These are phyloP conservation scores for Magallana nippona DNA, from an alignment of 2,888 invertebrate species.

Conservation along the genomic window DNA sequence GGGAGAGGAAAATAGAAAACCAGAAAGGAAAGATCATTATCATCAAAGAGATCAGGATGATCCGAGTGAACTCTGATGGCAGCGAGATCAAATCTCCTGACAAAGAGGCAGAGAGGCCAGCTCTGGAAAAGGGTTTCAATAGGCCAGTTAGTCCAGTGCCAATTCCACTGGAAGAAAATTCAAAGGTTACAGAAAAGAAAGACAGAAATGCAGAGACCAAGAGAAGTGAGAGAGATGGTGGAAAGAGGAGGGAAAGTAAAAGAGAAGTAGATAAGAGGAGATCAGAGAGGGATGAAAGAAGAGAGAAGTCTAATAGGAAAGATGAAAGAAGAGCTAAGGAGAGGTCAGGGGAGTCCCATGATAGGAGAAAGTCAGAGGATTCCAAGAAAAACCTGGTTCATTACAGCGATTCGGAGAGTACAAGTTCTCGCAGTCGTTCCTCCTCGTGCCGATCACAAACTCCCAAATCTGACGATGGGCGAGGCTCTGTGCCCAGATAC, in stretches of 20 bases:
- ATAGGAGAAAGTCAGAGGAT: background rate
- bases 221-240: background rate
- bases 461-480: background rate
- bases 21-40: constrained; percentile 41
- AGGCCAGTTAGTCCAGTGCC: background rate
- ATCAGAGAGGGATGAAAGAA: background rate
- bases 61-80: constrained; percentile 9
- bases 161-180: background rate
- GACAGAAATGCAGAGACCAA: background rate
- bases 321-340: background rate
- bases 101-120: background rate
- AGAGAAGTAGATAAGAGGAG: background rate
- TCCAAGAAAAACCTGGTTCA: constrained; percentile 1
- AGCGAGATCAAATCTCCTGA: constrained; percentile 30
- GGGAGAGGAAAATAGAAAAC: constrained; percentile 40
- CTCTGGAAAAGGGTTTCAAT: background rate
- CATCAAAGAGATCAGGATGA: constrained; percentile 38
- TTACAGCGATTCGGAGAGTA: background rate
- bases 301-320: constrained; percentile 27
- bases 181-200: background rate
- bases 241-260: background rate
- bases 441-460: background rate
- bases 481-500: background rate
- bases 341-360: background rate
- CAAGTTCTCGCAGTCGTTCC: background rate